These are phyloP conservation scores for Coelogynopora nodosa DNA, from an alignment of 2,888 invertebrate species.

Conservation along the genomic window DNA sequence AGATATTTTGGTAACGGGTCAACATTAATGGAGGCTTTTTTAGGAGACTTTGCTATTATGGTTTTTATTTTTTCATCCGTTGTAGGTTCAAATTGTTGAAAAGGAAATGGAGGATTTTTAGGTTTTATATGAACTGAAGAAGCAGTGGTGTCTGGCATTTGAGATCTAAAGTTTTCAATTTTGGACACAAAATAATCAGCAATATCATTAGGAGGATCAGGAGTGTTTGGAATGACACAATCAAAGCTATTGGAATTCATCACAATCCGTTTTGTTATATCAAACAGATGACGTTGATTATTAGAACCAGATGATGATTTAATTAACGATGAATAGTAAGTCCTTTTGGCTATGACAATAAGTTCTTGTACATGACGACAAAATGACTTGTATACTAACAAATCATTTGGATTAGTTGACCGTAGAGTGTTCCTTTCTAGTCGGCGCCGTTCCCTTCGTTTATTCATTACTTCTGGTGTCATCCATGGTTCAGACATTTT, in stretches of 20 bases:
- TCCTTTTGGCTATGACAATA: background rate
- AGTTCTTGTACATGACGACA: background rate
- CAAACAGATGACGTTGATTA: slow-evolving; percentile 6
- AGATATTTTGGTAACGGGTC: slow-evolving; percentile 7
- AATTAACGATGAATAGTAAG: background rate
- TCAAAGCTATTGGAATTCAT: background rate
- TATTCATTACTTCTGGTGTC: slow-evolving; percentile 17
- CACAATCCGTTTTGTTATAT: background rate
- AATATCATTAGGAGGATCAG: slow-evolving; percentile 7
- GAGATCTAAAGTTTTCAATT: background rate
- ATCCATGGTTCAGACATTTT: slow-evolving; percentile 25
- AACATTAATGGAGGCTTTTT: slow-evolving; percentile 13
- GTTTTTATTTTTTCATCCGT: slow-evolving; percentile 7
- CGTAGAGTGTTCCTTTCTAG: background rate
- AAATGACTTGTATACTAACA: background rate
- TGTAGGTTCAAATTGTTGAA: background rate
- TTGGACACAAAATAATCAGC: slow-evolving; percentile 16
- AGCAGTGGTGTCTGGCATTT: background rate
- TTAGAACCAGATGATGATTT: slow-evolving; percentile 9
- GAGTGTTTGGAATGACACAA: background rate
- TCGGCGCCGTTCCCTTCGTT: slow-evolving; percentile 1
- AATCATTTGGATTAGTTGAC: background rate
- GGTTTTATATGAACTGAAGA: background rate
- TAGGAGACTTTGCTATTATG: background rate
- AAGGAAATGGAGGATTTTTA: background rate